phyloP scores from a whole-genome alignment of 1,140 invertebrate species.

The Uloborus diversus region DNA sequence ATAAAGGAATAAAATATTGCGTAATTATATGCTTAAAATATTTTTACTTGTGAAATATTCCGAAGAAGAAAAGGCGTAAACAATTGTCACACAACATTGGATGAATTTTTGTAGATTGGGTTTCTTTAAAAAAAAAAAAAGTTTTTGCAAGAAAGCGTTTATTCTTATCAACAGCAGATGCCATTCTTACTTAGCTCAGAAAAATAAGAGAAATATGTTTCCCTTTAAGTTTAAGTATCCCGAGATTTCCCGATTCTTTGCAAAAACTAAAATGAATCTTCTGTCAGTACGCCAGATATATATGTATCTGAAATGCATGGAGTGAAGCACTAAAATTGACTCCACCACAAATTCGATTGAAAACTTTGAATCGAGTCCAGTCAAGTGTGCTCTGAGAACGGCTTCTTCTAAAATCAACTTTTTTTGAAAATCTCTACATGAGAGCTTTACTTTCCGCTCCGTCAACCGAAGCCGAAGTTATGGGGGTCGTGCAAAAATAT shows the following conservation, averaged over 20 bases:
- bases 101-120: no score
- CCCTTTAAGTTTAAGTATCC: neutral
- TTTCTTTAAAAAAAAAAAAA: no score
- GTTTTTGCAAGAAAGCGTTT: constrained; percentile 15
- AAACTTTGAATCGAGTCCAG: constrained; percentile 37
- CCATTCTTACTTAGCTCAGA: neutral
- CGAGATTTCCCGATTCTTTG: neutral
- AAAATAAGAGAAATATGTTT: neutral
- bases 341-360: constrained; percentile 27
- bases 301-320: neutral
- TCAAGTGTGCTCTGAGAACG: constrained; percentile 15
- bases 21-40: no score
- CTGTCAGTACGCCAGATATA: neutral
- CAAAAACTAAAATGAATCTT: no score
- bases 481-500: constrained; percentile 20
- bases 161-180: constrained; percentile 36
- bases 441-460: constrained; percentile 33
- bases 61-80: no score
- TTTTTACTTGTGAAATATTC: no score
- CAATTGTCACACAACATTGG: no score
- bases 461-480: neutral
- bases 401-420: constrained; percentile 10
- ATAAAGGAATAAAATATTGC: no score
- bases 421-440: constrained; percentile 39
- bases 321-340: neutral